These are phyloP conservation scores for Aptenodytes forsteri DNA, from an alignment of 2,113 vertebrate genomes.

Conservation along the genomic window DNA sequence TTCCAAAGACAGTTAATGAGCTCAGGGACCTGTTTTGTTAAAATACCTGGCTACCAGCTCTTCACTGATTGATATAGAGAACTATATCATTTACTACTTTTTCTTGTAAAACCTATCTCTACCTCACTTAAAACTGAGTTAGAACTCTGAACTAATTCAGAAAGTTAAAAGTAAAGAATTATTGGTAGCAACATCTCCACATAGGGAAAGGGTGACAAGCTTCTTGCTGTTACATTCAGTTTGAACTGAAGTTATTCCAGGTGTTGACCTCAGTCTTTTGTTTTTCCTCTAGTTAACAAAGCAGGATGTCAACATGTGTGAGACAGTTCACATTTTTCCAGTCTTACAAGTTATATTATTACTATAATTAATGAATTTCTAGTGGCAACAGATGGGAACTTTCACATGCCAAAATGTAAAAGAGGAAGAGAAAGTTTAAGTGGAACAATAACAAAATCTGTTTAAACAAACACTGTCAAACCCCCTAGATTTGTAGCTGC, in stretches of 20 bases:
- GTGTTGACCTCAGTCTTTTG: slow-evolving; percentile 24
- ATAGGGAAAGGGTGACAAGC: background rate
- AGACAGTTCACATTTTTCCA: slow-evolving; percentile 55
- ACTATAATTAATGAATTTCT: slow-evolving; percentile 37
- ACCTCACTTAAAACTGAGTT: background rate
- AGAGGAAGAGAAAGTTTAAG: slow-evolving; percentile 66
- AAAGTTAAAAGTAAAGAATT: background rate
- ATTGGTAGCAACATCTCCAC: background rate
- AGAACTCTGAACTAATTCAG: background rate
- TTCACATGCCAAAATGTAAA: slow-evolving; percentile 50
- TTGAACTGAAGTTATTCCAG: slow-evolving; percentile 21
- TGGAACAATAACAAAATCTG: slow-evolving; percentile 54
- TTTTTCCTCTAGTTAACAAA: slow-evolving; percentile 47
- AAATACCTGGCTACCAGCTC: background rate
- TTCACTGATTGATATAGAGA: background rate
- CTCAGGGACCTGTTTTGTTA: background rate
- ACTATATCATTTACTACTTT: background rate
- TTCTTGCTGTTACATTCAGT: background rate
- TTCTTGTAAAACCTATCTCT: background rate
- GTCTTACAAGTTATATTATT: slow-evolving; percentile 53
- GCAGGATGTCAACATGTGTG: slow-evolving; percentile 49
- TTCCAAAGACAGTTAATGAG: background rate
- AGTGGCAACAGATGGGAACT: slow-evolving; percentile 58
- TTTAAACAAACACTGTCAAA: slow-evolving; percentile 59
- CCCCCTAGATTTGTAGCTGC: slow-evolving; percentile 15